Evolutionary conservation across 2,797 vertebrate genomes (phyloP).

Genomic region (Cyclura pinguis): DNA sequence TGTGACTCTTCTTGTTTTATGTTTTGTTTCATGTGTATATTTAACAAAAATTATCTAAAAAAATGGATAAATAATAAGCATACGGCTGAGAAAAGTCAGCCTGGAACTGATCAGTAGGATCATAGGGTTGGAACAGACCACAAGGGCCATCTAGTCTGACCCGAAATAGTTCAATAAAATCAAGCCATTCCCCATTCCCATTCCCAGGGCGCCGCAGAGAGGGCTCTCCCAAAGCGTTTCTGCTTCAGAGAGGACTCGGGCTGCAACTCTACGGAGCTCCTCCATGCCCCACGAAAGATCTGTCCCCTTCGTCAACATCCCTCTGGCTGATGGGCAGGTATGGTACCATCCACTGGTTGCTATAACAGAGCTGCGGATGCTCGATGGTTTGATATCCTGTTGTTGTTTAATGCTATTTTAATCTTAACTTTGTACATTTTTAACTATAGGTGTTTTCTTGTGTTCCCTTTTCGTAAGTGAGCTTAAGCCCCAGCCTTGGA

Average conservation of each 20-base stretch:
- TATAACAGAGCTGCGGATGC: not conserved
- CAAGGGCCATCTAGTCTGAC: no score
- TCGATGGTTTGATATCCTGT: not conserved
- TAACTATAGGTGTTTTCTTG: no score
- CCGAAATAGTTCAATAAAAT: no score
- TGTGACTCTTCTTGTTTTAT: no score
- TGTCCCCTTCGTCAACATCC: conserved; percentile 81
- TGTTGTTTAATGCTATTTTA: no score
- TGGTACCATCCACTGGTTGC: not conserved
- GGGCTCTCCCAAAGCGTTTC: conserved; percentile 46
- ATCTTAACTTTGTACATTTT: no score
- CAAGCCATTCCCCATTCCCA: not conserved
- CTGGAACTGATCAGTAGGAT: not conserved
- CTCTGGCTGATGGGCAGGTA: conserved; percentile 86
- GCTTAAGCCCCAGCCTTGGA: no score
- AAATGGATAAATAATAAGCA: no score
- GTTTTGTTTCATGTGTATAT: no score
- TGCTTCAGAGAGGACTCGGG: conserved; percentile 33
- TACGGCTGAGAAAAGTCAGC: not conserved
- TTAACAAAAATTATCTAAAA: no score
- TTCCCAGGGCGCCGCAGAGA: conserved; percentile 40
- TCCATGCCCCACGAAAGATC: conserved; percentile 56
- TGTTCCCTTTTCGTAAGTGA: no score
- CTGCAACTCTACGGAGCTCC: conserved; percentile 58
- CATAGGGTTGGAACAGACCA: no score